Evolutionary conservation across 1,140 invertebrate species (phyloP), one percentile per base, ranked within the genome.

Genomic region (Hormaphis cornu): DNA sequence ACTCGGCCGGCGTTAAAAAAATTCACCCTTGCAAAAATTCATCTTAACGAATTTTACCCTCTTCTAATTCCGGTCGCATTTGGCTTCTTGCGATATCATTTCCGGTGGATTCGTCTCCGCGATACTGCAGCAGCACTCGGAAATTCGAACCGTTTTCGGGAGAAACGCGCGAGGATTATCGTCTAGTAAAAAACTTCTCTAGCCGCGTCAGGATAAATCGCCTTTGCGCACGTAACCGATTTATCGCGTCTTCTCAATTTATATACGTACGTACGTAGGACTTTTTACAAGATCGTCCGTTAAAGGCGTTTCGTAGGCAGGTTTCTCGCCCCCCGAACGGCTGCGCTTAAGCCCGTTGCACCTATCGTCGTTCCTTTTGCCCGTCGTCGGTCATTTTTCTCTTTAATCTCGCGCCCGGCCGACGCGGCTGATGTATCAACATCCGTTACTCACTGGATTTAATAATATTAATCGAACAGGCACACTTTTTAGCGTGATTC

Each of bases 201-300:
- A 24, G 20, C 16, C 16, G 12, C 33, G 3, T 9, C n/a, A 35
- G 54, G 40, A 58, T 40, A 58, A 58, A 58, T 58, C 24, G 54
- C 54, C 33, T 56, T 56, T 37, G 35, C 33, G 0, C 28, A 24
- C n/a, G n/a, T n/a, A n/a, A n/a, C 20, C 40, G 54, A 58, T 58
- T 58, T 58, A 58, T 58, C 37, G n/a, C 28, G 3, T 22, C 40
- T 58, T 14, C 54, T 58, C 54, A 20, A 58, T 58, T 58, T 58
- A 58, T 58, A n/a, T n/a, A n/a, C n/a, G n/a, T n/a, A n/a, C n/a
- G n/a, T n/a, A n/a, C n/a, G n/a, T n/a, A 58, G 54, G 54, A 58
- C 54, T 58, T 58, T n/a, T n/a, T 58, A 58, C 20, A 58, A 37
- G 35, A n/a, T n/a, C 6, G 54, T 58, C 54, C 54, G 40, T 58